These are phyloP conservation scores for Pipistrellus kuhlii DNA, from an alignment of 2,797 vertebrate genomes.

Conservation along the genomic window DNA sequence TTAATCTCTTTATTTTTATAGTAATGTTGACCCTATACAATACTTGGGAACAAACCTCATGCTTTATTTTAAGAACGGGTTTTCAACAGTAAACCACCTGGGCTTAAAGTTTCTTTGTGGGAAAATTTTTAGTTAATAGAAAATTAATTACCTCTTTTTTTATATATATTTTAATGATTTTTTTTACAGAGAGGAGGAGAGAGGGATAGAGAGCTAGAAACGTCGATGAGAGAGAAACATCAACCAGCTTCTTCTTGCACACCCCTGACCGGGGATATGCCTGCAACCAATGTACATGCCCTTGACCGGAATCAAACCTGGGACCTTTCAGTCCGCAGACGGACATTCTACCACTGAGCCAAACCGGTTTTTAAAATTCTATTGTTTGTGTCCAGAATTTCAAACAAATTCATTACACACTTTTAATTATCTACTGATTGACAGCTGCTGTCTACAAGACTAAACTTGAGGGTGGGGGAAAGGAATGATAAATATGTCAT, in stretches of 20 bases:
- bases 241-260: too few relatives aligned
- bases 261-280: too few relatives aligned
- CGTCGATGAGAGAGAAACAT: too few relatives aligned
- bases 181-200: too few relatives aligned
- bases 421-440: not conserved
- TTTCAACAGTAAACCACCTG: not conserved
- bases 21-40: not conserved
- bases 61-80: conserved; percentile 20
- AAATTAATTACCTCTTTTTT: not conserved
- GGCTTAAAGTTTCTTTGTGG: not conserved
- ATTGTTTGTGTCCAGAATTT: not conserved
- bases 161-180: too few relatives aligned
- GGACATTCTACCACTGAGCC: too few relatives aligned
- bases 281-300: too few relatives aligned
- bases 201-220: too few relatives aligned
- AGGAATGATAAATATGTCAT: not conserved
- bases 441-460: not conserved
- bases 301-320: too few relatives aligned
- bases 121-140: not conserved
- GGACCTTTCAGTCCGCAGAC: too few relatives aligned
- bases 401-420: conserved; percentile 26
- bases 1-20: not conserved
- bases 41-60: not conserved
- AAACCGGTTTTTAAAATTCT: not conserved
- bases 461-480: not conserved